Base-by-base conservation (phyloP, 2,888 invertebrate genomes). In the Lepidocyrtinus sp. region DNA sequence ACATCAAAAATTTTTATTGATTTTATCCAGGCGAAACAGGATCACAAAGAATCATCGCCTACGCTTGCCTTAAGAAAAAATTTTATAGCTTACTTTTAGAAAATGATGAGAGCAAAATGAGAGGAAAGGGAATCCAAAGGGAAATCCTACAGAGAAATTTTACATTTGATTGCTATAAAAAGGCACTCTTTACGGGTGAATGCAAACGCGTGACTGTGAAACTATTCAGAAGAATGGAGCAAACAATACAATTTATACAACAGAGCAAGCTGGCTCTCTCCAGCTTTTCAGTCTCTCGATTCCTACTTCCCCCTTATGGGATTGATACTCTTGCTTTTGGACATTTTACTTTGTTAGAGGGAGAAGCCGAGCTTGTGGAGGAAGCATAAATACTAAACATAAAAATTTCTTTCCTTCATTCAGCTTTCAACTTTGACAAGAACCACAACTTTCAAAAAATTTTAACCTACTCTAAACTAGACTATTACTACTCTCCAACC, bases 291-390 rank as follows among this genome's bases (percentile, higher is more conserved):
- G 21, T 26, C 1, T 73, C 73, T 5, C 2, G 73, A 9, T 73
- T 26, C 36, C n/a, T 73, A 1, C 22, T 73, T 64, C 73, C 73
- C 17, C 73, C 73, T 1, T n/a, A 64, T 21, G 73, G 73, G 1
- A 27, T 71, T 1, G 36, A 71, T 1, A 36, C 27, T 27, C 17
- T 71, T 9, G 36, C 61, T 1, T 71, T 22, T 24, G 70, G 70
- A 3, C 61, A 70, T 22, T 1, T 15, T 1, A 55, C 2, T 15
- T 22, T 69, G 3, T 5, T 25, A 22, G 55, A 69, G 25, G 69
- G 69, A 17, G n/a, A n/a, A n/a, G n/a, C n/a, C n/a, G n/a, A n/a
- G n/a, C n/a, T n/a, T n/a, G n/a, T n/a, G n/a, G n/a, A n/a, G n/a
- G n/a, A n/a, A n/a, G n/a, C n/a, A n/a, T n/a, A n/a, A n/a, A n/a